phyloP scores from a whole-genome alignment of 2,113 vertebrate species.

The Vombatus ursinus region DNA sequence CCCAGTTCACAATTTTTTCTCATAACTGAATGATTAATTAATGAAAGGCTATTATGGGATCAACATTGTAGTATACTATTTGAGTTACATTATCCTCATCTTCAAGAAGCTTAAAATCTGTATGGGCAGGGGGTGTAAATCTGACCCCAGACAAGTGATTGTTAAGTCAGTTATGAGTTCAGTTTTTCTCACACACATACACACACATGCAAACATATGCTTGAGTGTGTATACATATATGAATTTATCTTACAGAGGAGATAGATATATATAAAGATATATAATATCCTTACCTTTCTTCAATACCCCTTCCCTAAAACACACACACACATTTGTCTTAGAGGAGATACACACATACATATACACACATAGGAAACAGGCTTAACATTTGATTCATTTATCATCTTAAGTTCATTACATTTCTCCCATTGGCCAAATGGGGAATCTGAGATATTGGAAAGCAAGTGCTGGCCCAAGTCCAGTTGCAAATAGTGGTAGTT shows the following conservation, averaged over 20 bases:
- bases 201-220: not conserved
- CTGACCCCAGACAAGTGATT: not conserved
- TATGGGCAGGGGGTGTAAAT: not conserved
- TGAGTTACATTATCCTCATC: not conserved
- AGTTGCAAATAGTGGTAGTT: not conserved
- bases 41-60: not conserved
- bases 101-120: not conserved
- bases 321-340: not conserved
- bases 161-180: not conserved
- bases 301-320: not conserved
- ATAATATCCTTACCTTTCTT: not conserved
- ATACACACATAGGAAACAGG: not conserved
- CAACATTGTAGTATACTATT: not conserved
- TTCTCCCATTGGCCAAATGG: not conserved
- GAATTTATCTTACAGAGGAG: not conserved
- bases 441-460: not conserved
- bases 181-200: not conserved
- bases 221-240: not conserved
- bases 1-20: not conserved
- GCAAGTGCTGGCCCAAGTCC: not conserved
- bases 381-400: not conserved
- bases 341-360: not conserved
- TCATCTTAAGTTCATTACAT: not conserved
- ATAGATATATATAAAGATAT: not conserved
- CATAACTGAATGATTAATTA: not conserved